Base-by-base conservation (phyloP, 1,140 invertebrate genomes). In the Periplaneta americana region DNA sequence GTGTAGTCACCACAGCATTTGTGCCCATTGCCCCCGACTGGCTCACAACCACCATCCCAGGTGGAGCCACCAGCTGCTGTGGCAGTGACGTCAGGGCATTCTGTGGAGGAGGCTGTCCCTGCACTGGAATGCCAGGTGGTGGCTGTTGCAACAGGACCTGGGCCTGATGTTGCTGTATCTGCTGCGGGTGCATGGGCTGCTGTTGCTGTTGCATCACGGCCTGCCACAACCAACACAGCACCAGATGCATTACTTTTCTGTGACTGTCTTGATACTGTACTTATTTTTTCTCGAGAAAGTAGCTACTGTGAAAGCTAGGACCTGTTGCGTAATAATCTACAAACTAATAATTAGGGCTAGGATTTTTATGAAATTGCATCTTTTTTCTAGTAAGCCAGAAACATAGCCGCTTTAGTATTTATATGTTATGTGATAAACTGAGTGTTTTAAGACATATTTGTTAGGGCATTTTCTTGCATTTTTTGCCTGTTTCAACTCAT, bases 41-140 rank as follows among this genome's bases (percentile, higher is more conserved):
- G 80, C 80, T 80, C 66, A 80, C 80, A 2, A 80, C 80, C 22
- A 80, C 80, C 80, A 80, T 57, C 17, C 80, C 80, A 4, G 80
- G 80, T 11, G 48, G 48, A 34, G 77, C 77, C 35, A 78, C 28
- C 77, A 78, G 74, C 28, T 34, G n/a, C 22, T 78, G 76, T 15
- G 76, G n/a, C 34, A 36, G 22, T 22, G 76, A 34, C n/a, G 48
- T 35, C 36, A 66, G 57, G 8, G 80, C 48, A 28, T 57, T 57
- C 39, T 80, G 80, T 10, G 35, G 80, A 28, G 74, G 66, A 11
- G 74, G 66, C 34, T 78, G 76, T 22, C 34, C 34, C 15, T 78
- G 76, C 17, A 34, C 76, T 36, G 34, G 76, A n/a, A 36, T 31
- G 22, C 28, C 32, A 32, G 80, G 80, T 32, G 57, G 80, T 22